Base-by-base conservation (phyloP, 2,113 vertebrate genomes). In the Nycticorax nycticorax region DNA sequence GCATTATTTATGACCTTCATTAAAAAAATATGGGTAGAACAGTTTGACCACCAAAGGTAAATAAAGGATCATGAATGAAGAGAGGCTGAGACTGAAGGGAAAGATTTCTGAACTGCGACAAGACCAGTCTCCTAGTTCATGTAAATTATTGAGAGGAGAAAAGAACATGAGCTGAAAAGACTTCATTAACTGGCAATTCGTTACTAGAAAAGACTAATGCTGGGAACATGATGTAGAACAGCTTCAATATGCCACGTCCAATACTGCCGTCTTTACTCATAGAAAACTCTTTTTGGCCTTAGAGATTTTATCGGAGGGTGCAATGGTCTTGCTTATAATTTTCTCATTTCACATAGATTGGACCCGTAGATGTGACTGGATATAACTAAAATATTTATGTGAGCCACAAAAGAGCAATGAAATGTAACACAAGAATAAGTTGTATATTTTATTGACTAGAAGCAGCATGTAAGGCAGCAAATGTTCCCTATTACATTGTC, bases 361-460 rank as follows among this genome's bases (percentile, higher is more conserved):
- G 53, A 81, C 22, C 28, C 75, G 30, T 63, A 66, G 55, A 71
- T 12, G 37, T 68, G 8, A n/a, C 28, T 75, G 19, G 14, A 39
- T 75, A 43, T 26, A 76, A 56, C 26, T 35, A n/a, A 60, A 85
- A 63, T 63, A 48, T 86, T 93, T 87, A 80, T 88, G 33, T 71
- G 33, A 92, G 45, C 57, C 41, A 68, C 26, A 57, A 84, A 76
- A 56, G 33, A 93, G 63, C 96, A 93, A 55, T 8, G 4, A 94
- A 93, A 95, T 72, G 82, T 93, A 85, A 45, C 8, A 76, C 1
- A 2, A 64, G 66, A 95, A 89, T 57, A 81, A 53, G 68, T 23
- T 52, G 3, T 84, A 4, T 93, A 72, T 80, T 93, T 76, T 82
- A 77, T 53, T 92, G 82, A 91, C 33, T 93, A 87, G 89, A 96